Conservation (phyloP, 2,888 invertebrate genomes). For the Lamellibrachia satsuma region DNA sequence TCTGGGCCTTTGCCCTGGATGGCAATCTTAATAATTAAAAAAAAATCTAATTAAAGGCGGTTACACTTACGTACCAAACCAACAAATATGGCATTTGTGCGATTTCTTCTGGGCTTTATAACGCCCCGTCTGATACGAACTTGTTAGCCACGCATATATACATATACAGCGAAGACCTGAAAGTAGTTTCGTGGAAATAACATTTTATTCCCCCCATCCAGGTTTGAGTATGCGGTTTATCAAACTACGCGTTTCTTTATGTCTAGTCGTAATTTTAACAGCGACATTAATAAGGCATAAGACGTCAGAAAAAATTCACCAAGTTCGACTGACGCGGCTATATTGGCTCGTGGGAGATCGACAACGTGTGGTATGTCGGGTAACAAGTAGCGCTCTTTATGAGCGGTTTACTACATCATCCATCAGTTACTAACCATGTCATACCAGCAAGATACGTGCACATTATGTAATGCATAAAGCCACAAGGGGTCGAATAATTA, state of each 20-base stretch:
- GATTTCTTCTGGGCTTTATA: no score
- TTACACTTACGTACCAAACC: not conserved
- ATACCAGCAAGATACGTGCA: not conserved
- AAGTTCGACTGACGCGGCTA: no score
- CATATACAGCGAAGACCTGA: not conserved
- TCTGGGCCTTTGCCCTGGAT: no score
- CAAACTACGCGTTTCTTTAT: not conserved
- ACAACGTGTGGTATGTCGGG: not conserved
- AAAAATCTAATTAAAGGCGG: not conserved
- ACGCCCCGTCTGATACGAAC: no score
- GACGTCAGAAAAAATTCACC: no score
- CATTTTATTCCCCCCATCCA: not conserved
- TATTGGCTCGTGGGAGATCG: no score
- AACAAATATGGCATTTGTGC: not conserved
- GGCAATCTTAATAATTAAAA: no score
- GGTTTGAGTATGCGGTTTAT: not conserved
- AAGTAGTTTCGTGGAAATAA: not conserved
- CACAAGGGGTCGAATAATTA: not conserved
- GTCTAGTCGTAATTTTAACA: no score
- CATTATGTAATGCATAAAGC: not conserved
- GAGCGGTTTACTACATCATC: not conserved
- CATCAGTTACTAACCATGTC: not conserved
- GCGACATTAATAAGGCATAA: no score
- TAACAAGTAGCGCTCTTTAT: not conserved
- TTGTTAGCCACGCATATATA: not conserved